Conservation (phyloP, 2,888 invertebrate species). For the Eupithecia inturbata region DNA sequence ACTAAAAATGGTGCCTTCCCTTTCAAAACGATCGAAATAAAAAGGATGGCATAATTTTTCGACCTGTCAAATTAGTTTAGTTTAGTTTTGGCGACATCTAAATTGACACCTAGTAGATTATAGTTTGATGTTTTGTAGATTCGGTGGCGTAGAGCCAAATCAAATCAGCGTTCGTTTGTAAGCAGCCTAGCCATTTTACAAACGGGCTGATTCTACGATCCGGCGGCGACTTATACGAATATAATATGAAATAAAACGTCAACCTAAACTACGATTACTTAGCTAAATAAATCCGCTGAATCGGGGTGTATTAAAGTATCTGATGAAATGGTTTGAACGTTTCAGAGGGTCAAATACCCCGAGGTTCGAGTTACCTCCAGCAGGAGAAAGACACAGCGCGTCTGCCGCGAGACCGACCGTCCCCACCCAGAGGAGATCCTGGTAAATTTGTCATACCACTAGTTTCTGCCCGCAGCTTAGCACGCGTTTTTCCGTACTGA, state of each 20-base stretch:
- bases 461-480: background rate
- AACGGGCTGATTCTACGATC: too few species aligned
- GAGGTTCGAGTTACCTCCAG: slow-evolving; percentile 89
- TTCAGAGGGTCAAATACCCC: slow-evolving; percentile 92
- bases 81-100: too few species aligned
- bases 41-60: too few species aligned
- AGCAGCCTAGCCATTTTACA: too few species aligned
- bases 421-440: slow-evolving; percentile 85
- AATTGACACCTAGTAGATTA: too few species aligned
- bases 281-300: background rate
- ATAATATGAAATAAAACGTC: background rate
- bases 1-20: too few species aligned
- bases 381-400: slow-evolving; percentile 81
- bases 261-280: background rate
- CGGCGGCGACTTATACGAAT: too few species aligned
- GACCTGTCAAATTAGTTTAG: too few species aligned
- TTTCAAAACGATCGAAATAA: too few species aligned
- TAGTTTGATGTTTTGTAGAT: too few species aligned
- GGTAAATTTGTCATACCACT: slow-evolving; percentile 67
- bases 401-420: slow-evolving; percentile 76
- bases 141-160: too few species aligned
- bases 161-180: too few species aligned
- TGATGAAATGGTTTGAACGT: slow-evolving; percentile 43
- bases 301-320: background rate
- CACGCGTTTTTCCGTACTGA: background rate